phyloP scores from a whole-genome alignment of 2,113 vertebrate species.

The Jacana jacana region DNA sequence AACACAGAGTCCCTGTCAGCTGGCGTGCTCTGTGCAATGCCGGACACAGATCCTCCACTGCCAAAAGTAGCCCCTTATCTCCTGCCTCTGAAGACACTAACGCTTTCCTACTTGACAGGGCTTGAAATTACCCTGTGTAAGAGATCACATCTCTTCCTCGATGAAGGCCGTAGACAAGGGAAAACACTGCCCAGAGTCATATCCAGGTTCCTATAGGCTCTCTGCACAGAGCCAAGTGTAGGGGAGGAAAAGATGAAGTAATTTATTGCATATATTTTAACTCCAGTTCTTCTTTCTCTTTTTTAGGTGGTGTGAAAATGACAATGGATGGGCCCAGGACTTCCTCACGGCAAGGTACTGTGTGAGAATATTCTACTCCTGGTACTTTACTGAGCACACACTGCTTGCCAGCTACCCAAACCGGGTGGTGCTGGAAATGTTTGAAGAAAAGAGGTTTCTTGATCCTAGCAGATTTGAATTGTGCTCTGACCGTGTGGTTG shows the following conservation, averaged over 20 bases:
- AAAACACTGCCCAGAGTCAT: too few species aligned
- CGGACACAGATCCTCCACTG: fast-evolving
- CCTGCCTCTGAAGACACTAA: not conserved
- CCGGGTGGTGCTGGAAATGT: fast-evolving
- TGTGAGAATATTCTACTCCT: not conserved
- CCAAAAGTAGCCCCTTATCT: not conserved
- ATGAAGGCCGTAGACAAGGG: not conserved
- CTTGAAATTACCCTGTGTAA: not conserved
- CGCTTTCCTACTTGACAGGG: not conserved
- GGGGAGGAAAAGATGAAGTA: not conserved
- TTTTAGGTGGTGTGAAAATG: not conserved
- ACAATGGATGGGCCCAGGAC: not conserved
- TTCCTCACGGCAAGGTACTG: not conserved
- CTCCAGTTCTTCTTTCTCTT: not conserved
- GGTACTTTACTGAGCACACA: not conserved
- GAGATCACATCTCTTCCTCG: not conserved
- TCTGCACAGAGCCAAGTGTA: not conserved
- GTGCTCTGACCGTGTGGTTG: not conserved
- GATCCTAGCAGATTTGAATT: not conserved
- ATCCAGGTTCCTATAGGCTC: not conserved
- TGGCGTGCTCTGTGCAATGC: not conserved
- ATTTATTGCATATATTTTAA: not conserved
- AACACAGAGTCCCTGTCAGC: not conserved
- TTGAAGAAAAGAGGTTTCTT: not conserved
- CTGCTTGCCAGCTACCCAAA: not conserved